Conservation (phyloP, 2,888 invertebrate genomes). For the Rhyacophila evoluta region DNA sequence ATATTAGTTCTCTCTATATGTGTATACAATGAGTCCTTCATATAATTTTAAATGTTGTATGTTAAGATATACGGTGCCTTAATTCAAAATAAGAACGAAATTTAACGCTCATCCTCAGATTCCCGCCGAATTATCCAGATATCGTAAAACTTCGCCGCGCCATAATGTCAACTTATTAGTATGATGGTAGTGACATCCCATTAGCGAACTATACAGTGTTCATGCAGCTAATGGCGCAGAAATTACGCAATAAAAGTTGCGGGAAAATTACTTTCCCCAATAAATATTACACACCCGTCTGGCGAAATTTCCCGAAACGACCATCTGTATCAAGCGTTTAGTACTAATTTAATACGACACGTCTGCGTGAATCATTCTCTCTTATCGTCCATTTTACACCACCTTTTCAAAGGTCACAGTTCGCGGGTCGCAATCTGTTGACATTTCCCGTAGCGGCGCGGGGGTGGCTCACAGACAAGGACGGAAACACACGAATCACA, state of each 20-base stretch:
- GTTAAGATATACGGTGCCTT: no score
- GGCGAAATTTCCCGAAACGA: not conserved
- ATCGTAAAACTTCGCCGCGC: not conserved
- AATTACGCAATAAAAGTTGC: constrained; percentile 18
- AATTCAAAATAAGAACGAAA: not conserved
- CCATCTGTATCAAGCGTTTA: constrained; percentile 19
- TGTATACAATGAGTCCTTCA: no score
- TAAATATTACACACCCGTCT: constrained; percentile 20
- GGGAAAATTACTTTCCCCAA: not conserved
- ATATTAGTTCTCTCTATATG: no score
- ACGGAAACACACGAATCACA: not conserved
- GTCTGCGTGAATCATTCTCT: constrained; percentile 18
- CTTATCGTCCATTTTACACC: constrained; percentile 23
- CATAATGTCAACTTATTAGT: constrained; percentile 5
- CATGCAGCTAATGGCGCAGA: constrained; percentile 4
- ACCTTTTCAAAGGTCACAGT: constrained; percentile 37
- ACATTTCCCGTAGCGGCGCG: constrained; percentile 25
- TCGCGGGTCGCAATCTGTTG: constrained; percentile 36
- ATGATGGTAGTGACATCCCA: constrained; percentile 6
- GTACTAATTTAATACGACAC: constrained; percentile 19
- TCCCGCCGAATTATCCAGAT: not conserved
- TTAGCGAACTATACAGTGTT: constrained; percentile 7
- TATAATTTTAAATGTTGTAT: no score
- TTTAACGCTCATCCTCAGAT: not conserved
- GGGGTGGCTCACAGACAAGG: constrained; percentile 23